Evolutionary conservation across 1,140 invertebrate genomes (phyloP).

Genomic region (Ylistrum balloti): DNA sequence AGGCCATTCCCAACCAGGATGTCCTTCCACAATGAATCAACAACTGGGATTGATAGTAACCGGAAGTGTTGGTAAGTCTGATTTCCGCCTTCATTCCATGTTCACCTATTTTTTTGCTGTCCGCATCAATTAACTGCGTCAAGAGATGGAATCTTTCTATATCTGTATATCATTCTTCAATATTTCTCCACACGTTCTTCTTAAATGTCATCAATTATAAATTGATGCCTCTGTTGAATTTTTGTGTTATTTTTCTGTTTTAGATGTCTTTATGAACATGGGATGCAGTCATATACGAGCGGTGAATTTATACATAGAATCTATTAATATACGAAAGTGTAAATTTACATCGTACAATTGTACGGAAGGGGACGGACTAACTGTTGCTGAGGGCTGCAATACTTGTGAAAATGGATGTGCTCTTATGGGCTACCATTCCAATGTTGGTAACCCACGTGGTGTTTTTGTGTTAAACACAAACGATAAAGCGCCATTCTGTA

Average conservation of each 20-base stretch:
- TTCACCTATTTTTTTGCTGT: too few relatives aligned
- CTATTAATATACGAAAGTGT: conserved; percentile 87
- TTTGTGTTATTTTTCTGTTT: not conserved
- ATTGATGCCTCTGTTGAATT: not conserved
- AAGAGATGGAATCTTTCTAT: too few relatives aligned
- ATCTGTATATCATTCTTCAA: too few relatives aligned
- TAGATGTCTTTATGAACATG: conserved; percentile 80
- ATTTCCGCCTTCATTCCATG: not conserved
- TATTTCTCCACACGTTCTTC: too few relatives aligned
- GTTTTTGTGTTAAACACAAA: conserved; percentile 38
- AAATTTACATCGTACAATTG: conserved; percentile 88
- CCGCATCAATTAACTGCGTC: too few relatives aligned
- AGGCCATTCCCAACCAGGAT: conserved; percentile 74
- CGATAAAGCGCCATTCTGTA: conserved; percentile 45
- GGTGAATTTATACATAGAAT: conserved; percentile 93
- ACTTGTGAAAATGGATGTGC: conserved; percentile 90
- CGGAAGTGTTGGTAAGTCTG: conserved; percentile 46
- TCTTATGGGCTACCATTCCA: conserved; percentile 78
- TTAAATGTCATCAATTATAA: too few relatives aligned
- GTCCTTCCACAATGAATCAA: conserved; percentile 59
- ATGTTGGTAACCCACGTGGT: conserved; percentile 41
- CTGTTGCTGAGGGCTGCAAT: conserved; percentile 88
- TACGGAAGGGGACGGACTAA: conserved; percentile 86
- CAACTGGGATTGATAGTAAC: conserved; percentile 53
- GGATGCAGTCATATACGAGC: conserved; percentile 93